These are phyloP conservation scores for Magallana gigas DNA, from an alignment of 1,140 invertebrate genomes.

Conservation along the genomic window DNA sequence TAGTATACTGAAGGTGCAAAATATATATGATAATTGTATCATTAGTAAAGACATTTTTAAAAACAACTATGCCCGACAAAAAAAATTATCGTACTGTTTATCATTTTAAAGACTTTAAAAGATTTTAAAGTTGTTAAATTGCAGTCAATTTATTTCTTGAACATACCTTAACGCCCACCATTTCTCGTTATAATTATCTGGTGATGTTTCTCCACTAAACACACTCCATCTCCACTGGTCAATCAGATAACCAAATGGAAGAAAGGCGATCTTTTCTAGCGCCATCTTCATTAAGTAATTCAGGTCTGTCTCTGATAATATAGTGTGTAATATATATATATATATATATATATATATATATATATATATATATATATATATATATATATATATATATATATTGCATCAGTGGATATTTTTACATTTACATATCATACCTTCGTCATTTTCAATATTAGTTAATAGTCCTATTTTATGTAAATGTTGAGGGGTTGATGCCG, in stretches of 20 bases:
- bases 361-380: too few species aligned
- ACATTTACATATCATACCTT: conserved; percentile 66
- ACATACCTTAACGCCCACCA: conserved; percentile 80
- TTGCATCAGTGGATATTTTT: too few species aligned
- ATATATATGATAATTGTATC: not conserved
- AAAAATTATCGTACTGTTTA: not conserved
- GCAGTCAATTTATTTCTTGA: not conserved
- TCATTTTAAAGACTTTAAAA: not conserved
- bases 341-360: too few species aligned
- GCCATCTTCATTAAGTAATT: conserved; percentile 83
- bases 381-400: too few species aligned
- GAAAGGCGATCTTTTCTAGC: conserved; percentile 92
- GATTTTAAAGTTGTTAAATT: not conserved
- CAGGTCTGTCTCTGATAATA: conserved; percentile 70
- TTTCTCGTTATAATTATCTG: conserved; percentile 68
- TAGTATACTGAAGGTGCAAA: too few species aligned
- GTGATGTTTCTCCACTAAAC: conserved; percentile 85
- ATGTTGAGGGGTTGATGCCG: conserved; percentile 90
- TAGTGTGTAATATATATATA: not conserved
- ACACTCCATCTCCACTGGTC: conserved; percentile 94
- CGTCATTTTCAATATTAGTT: conserved; percentile 83
- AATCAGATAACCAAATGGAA: conserved; percentile 92
- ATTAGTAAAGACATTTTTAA: too few species aligned
- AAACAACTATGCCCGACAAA: too few species aligned
- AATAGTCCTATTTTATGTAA: conserved; percentile 89